Percentiles rank a stretch among this genome's conserved stretches.
Evolutionary conservation across 2,888 invertebrate genomes (phyloP).

Genomic region (Acrobasis consociella): DNA sequence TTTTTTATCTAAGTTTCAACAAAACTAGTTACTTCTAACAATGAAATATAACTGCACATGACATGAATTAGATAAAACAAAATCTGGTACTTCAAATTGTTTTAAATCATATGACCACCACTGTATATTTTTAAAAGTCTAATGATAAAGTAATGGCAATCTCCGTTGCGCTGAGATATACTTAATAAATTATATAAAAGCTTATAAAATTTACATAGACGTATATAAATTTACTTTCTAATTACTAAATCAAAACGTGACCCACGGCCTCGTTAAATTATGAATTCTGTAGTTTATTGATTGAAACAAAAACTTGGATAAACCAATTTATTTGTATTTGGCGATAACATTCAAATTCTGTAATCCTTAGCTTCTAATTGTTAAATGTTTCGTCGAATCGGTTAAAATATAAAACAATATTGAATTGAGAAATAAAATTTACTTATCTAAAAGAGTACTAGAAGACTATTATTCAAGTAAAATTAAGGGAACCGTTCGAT

Average conservation of each 20-base stretch:
- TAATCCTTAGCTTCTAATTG: neutral
- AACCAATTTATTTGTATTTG: neutral
- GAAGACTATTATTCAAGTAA: too few species aligned
- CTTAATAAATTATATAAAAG: neutral
- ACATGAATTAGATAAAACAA: too few species aligned
- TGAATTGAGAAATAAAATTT: neutral
- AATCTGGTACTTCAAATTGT: too few species aligned
- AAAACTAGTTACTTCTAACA: too few species aligned
- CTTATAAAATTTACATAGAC: neutral
- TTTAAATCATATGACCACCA: too few species aligned
- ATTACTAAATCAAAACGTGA: conserved; percentile 12
- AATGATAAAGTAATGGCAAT: neutral
- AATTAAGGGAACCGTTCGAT: too few species aligned
- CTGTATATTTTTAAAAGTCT: neutral
- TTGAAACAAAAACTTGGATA: neutral
- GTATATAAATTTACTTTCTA: conserved; percentile 22
- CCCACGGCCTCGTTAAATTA: neutral
- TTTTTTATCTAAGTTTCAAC: too few species aligned
- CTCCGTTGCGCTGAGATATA: neutral
- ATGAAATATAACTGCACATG: too few species aligned
- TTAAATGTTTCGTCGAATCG: neutral
- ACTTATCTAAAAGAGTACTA: too few species aligned
- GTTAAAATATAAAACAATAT: neutral
- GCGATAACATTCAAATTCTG: neutral
- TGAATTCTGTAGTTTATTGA: neutral